Evolutionary conservation across 2,113 vertebrate genomes (phyloP), one percentile per base, ranked within the genome.

Genomic region (Acrocephalus arundinaceus): DNA sequence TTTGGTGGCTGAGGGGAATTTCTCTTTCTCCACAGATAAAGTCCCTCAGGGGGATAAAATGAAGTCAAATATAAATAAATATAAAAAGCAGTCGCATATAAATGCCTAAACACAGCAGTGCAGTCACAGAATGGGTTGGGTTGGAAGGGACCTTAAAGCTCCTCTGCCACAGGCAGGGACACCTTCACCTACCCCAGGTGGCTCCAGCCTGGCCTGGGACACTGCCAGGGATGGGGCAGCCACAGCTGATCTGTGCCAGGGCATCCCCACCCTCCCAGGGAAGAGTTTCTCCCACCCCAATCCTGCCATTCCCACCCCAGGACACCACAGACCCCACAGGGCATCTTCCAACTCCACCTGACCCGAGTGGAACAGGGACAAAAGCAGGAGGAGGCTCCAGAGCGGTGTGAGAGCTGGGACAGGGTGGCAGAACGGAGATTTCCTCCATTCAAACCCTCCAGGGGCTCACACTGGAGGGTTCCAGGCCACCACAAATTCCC

Each of bases 381-480:
- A 11, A 10, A 55, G 73, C 33, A 79, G n/a, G 8, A 45, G n/a
- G 48, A 68, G 63, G 19, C 68, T 24, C 63, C 2, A 4, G 28
- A 13, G 68, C 31, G 3, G 43, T n/a, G 13, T 12, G 46, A n/a
- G 77, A 13, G 3, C 33, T 8, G 19, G 37, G 15, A 7, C 18
- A 7, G 0, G 0, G 10, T 0, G 21, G 30, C 12, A 74, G 37
- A 8, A 12, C 0, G 0, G 35, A 8, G 20, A 25, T 20, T 51
- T 27, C 37, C 30, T 14, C 66, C 52, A 0, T 1, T 2, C 28
- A 3, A 3, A 2, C 52, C 63, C 68, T 15, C 4, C 72, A 1
- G 18, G 37, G 22, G 23, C 74, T 8, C 61, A 0, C 58, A 7
- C 55, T 39, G 37, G 37, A 39, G 37, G 37, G 11, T 39, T 39